Evolutionary conservation across 2,888 invertebrate species (phyloP), one percentile per base, ranked within the genome.

Genomic region (Dasysyrphus tricinctus): DNA sequence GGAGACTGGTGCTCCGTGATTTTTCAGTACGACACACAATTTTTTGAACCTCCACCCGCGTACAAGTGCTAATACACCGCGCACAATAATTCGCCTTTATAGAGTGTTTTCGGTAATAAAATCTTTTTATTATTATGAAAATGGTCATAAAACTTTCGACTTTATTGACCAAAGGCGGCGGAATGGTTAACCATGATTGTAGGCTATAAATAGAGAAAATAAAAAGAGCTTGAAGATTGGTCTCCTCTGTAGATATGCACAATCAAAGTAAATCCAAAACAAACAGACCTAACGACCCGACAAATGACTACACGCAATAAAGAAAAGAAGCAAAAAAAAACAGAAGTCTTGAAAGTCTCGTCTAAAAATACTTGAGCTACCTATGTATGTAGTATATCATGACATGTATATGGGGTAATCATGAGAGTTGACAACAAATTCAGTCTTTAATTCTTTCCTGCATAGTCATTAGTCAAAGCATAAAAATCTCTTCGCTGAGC

Each of bases 301-400:
- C 92, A 92, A 92, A 92, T 92, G 91, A 91, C 91, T 90, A 90
- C 91, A 91, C 91, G 89, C 90, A 90, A 92, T 92, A 91, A 92
- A 88, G 87, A 63, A 88, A 88, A 59, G 67, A 83, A 73, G 88
- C 69, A 29, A 51, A 65, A 42, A 42, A 67, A 59, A 57, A 29
- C 16, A 37, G 54, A 34, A 73, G 59, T 49, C 57, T 54, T n/a
- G 54, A 37, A 7, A 14, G n/a, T 63, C 19, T 63, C 19, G 42
- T 59, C 82, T 82, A 80, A 83, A 87, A 80, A 88, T 88, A 57
- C 57, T 37, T 37, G 11, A 34, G 34, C 34, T 56, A 34, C 56
- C 32, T 65, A 47, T 59, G n/a, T 16, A 47, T 2, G 6, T n/a
- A 7, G 9, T 4, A 47, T 7, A 47, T n/a, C 16, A 47, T 81